Conservation (phyloP, 2,113 vertebrate genomes). For the Atlantisia rogersi region DNA sequence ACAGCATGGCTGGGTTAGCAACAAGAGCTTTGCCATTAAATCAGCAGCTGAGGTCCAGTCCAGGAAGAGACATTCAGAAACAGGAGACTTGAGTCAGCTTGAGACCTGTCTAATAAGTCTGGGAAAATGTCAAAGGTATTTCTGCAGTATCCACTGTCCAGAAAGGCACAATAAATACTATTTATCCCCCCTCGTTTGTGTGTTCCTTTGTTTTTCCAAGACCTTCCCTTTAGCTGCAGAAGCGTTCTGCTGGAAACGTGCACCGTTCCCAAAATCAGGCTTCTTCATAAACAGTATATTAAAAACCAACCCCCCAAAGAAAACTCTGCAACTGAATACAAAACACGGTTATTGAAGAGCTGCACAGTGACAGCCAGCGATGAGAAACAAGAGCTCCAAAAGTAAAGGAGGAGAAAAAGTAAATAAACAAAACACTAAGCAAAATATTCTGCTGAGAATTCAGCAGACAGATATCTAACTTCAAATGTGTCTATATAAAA, state of each 20-base stretch:
- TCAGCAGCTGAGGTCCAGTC: slow-evolving; percentile 13
- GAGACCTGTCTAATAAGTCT: background rate
- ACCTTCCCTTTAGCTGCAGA: background rate
- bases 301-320: slow-evolving; percentile 64
- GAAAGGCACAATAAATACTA: background rate
- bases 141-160: background rate
- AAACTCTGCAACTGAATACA: slow-evolving; percentile 13
- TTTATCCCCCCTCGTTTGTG: background rate
- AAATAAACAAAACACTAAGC: background rate
- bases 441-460: background rate
- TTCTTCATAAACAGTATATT: slow-evolving; percentile 37
- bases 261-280: background rate
- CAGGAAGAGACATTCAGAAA: background rate
- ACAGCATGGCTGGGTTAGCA: background rate
- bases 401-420: background rate
- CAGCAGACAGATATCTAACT: background rate
- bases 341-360: slow-evolving; percentile 14
- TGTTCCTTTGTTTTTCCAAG: background rate
- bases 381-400: background rate
- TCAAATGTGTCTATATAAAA: background rate
- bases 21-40: background rate
- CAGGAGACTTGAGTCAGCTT: background rate
- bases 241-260: background rate
- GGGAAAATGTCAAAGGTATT: slow-evolving; percentile 38
- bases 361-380: background rate